Percentiles rank a stretch among this genome's conserved stretches.
These are phyloP conservation scores for Aplodontia rufa DNA, from an alignment of 2,113 vertebrate genomes.

Conservation along the genomic window DNA sequence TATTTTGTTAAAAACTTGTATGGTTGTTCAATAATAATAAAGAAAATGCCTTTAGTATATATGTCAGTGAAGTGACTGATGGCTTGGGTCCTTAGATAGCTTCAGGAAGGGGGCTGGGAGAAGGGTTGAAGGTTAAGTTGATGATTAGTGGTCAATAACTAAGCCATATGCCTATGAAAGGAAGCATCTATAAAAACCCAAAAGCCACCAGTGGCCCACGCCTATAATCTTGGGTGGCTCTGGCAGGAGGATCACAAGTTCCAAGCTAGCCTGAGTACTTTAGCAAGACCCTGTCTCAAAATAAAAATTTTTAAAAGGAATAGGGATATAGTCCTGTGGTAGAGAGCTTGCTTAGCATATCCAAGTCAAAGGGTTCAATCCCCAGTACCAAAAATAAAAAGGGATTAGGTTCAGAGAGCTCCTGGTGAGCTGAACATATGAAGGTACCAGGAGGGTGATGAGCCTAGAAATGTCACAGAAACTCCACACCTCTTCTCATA, in stretches of 20 bases:
- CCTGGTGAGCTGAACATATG: not conserved
- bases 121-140: not conserved
- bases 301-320: not conserved
- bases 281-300: not conserved
- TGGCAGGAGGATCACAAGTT: not conserved
- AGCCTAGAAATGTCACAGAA: not conserved
- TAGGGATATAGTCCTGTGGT: not conserved
- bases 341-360: not conserved
- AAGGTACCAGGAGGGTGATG: not conserved
- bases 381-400: not conserved
- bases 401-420: not conserved
- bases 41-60: not conserved
- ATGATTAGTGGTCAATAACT: not conserved
- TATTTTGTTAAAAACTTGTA: no score
- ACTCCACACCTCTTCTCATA: not conserved
- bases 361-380: no score
- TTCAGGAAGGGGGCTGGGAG: not conserved
- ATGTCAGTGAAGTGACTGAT: not conserved
- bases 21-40: no score
- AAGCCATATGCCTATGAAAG: not conserved
- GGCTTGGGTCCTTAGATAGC: not conserved
- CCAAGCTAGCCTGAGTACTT: not conserved
- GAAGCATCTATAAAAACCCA: not conserved
- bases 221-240: not conserved
- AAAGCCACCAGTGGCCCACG: not conserved